A percentile compares a stretch with the other conserved stretches of the same genome.
These are phyloP conservation scores for Chrysina gloriosa DNA, from an alignment of 2,888 invertebrate genomes.

Conservation along the genomic window DNA sequence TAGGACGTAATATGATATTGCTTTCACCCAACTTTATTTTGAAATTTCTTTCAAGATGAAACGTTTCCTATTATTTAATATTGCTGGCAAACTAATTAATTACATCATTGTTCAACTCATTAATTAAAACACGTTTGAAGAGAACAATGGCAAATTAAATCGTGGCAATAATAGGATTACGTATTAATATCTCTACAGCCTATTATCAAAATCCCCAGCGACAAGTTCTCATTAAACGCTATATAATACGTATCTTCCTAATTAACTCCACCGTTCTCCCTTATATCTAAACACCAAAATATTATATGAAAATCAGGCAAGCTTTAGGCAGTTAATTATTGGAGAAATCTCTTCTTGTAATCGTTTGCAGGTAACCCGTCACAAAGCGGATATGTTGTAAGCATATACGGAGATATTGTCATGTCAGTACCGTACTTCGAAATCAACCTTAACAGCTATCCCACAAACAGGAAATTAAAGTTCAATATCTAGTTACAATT, in stretches of 20 bases:
- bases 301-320: not conserved
- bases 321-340: conserved; percentile 2
- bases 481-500: too few species aligned
- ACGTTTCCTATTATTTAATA: too few species aligned
- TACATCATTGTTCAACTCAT: too few species aligned
- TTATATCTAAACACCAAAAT: not conserved
- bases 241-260: conserved; percentile 2
- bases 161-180: conserved; percentile 13
- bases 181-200: conserved; percentile 13
- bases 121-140: conserved; percentile 1
- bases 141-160: conserved; percentile 10
- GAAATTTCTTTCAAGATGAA: too few species aligned
- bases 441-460: conserved; percentile 4
- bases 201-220: conserved; percentile 20
- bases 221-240: conserved; percentile 11
- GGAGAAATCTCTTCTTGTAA: conserved; percentile 6
- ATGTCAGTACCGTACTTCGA: conserved; percentile 10
- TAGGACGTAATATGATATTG: too few species aligned
- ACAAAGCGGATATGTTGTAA: conserved; percentile 5
- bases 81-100: too few species aligned
- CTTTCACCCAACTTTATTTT: too few species aligned
- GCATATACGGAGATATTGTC: not conserved
- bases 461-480: conserved; percentile 15
- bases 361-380: not conserved
- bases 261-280: conserved; percentile 5